These are phyloP conservation scores for Drosophila willistoni DNA, from an alignment of 1,140 invertebrate genomes.

Conservation along the genomic window DNA sequence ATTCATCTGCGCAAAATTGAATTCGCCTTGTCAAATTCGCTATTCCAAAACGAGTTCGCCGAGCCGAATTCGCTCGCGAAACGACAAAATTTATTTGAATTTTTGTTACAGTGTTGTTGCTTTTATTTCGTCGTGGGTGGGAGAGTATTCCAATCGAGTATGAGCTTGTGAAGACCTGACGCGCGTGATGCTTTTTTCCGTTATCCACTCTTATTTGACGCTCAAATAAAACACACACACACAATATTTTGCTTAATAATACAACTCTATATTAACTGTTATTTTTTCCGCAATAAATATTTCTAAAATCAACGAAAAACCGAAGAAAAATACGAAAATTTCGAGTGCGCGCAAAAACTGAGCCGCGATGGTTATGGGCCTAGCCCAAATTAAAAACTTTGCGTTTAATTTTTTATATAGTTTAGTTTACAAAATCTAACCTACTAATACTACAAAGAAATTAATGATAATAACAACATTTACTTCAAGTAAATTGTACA, in stretches of 20 bases:
- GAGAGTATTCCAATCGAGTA: constrained; percentile 12
- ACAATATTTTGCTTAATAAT: constrained; percentile 2
- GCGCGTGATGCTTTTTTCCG: constrained; percentile 72
- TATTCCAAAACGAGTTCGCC: neutral
- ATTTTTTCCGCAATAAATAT: neutral
- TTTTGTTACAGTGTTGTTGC: constrained; percentile 6
- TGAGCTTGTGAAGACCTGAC: constrained; percentile 60
- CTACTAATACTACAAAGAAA: neutral
- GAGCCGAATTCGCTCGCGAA: neutral
- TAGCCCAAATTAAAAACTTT: constrained; percentile 66
- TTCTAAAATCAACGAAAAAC: constrained; percentile 20
- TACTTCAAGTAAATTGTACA: constrained; percentile 34
- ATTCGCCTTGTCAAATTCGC: too few species aligned
- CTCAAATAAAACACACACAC: constrained; percentile 44
- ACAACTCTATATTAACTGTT: constrained; percentile 9
- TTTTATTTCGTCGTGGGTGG: constrained; percentile 8
- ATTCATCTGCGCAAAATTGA: neutral
- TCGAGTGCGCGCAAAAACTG: constrained; percentile 39
- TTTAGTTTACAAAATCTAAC: constrained; percentile 37
- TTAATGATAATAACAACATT: constrained; percentile 24
- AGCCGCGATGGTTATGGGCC: constrained; percentile 53
- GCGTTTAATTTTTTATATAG: constrained; percentile 56
- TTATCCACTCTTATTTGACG: constrained; percentile 63
- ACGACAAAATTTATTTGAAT: constrained; percentile 20
- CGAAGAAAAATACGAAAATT: constrained; percentile 43